Evolutionary conservation across 2,797 vertebrate species (phyloP).

Genomic region (Alca torda): DNA sequence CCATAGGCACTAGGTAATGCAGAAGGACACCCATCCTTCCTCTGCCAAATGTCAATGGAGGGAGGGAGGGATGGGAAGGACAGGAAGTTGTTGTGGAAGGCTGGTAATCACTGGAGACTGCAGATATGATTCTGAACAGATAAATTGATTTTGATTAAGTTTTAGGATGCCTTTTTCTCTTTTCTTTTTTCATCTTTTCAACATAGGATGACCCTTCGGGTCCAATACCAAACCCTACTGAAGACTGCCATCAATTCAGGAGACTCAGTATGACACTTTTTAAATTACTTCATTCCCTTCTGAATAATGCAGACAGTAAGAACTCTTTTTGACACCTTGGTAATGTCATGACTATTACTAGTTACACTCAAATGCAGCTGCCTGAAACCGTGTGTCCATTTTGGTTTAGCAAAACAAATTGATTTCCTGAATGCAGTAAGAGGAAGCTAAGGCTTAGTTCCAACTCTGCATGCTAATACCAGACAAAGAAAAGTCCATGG

Average conservation of each 20-base stretch:
- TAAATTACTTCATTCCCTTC: not conserved
- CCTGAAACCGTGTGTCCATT: not conserved
- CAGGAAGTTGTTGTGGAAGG: not conserved
- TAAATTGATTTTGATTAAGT: not conserved
- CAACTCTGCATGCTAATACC: not conserved
- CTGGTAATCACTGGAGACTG: not conserved
- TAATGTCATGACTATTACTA: not conserved
- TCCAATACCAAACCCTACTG: not conserved
- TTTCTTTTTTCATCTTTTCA: not conserved
- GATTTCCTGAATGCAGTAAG: not conserved
- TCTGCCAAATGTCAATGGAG: not conserved
- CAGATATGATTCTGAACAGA: not conserved
- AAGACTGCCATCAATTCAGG: not conserved
- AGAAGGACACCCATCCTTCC: not conserved
- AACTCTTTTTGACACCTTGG: not conserved
- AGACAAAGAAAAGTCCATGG: not conserved
- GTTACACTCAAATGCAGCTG: not conserved
- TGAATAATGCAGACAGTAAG: not conserved
- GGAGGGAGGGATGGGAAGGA: not conserved
- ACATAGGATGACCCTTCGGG: not conserved
- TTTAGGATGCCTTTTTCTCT: not conserved
- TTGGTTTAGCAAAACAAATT: slow-evolving; percentile 1
- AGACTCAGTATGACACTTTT: not conserved
- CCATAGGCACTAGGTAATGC: not conserved
- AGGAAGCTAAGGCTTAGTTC: not conserved